phyloP scores from a whole-genome alignment of 2,797 vertebrate genomes.

The Phrynocephalus forsythii region DNA sequence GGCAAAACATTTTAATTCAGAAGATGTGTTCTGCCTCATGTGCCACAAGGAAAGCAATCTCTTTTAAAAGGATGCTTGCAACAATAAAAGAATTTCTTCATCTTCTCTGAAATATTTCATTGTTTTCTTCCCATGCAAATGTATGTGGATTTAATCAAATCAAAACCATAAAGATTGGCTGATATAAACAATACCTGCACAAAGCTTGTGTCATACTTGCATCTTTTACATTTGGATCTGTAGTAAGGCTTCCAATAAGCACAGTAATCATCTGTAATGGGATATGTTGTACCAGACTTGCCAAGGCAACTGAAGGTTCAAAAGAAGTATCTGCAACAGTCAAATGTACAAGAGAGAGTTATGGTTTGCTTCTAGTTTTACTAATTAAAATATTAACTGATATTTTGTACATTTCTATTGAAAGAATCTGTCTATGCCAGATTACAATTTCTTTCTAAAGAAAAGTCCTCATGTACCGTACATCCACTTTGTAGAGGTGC shows the following conservation, averaged over 20 bases:
- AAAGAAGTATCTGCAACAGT: conserved; percentile 86
- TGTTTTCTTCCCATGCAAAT: neutral
- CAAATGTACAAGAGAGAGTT: neutral
- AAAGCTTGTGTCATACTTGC: conserved; percentile 97
- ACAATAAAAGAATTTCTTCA: neutral
- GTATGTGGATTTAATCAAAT: conserved; percentile 6
- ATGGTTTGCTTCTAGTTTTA: neutral
- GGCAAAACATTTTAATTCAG: neutral
- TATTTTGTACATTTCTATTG: no score
- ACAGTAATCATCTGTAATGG: conserved; percentile 98
- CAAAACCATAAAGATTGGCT: neutral
- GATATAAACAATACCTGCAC: conserved; percentile 86
- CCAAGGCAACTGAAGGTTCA: conserved; percentile 95
- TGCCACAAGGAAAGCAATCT: neutral
- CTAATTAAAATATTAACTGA: neutral
- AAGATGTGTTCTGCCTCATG: neutral
- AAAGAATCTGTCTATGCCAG: no score
- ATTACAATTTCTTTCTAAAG: no score
- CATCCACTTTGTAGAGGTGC: no score
- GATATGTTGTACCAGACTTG: conserved; percentile 97
- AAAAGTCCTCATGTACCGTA: no score
- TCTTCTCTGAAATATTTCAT: neutral
- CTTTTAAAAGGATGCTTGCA: neutral
- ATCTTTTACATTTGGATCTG: conserved; percentile 97
- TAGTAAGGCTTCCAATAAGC: conserved; percentile 97